These are phyloP conservation scores for Leptopilina myrica DNA, from an alignment of 2,888 invertebrate genomes.

Conservation along the genomic window DNA sequence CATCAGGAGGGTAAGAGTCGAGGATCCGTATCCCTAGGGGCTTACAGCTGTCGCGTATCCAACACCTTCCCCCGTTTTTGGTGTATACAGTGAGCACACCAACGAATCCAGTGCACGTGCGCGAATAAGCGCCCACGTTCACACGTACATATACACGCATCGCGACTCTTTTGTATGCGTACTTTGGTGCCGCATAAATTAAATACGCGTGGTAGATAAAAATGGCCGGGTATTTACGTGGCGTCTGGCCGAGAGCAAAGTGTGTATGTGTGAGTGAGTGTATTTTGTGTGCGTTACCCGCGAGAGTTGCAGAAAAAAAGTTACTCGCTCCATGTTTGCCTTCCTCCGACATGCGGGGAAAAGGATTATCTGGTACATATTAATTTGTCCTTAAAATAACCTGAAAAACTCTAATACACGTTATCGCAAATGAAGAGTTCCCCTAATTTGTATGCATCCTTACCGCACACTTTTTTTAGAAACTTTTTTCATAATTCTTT, in stretches of 20 bases:
- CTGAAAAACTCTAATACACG: neutral
- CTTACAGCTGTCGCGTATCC: constrained; percentile 75
- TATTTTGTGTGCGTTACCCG: constrained; percentile 15
- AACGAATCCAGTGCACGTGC: constrained; percentile 52
- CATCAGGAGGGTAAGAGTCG: constrained; percentile 67
- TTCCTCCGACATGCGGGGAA: neutral
- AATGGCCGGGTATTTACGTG: constrained; percentile 46
- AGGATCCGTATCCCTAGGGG: constrained; percentile 71
- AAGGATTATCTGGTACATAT: constrained; percentile 7
- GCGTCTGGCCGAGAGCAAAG: constrained; percentile 34
- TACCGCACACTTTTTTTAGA: too few species aligned
- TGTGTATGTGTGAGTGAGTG: too few species aligned
- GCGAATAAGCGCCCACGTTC: constrained; percentile 50
- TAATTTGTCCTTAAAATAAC: constrained; percentile 3
- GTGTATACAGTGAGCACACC: constrained; percentile 42
- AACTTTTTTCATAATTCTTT: too few species aligned
- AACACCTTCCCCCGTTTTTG: constrained; percentile 67
- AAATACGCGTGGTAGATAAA: constrained; percentile 50
- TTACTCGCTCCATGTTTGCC: constrained; percentile 10
- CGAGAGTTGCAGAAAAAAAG: constrained; percentile 7
- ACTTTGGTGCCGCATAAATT: constrained; percentile 46
- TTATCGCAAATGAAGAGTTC: neutral
- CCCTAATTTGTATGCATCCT: too few species aligned
- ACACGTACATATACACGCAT: constrained; percentile 44
- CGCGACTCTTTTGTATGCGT: constrained; percentile 37